Evolutionary conservation across 2,888 invertebrate genomes (phyloP).

Genomic region (Adelognathus sp.): DNA sequence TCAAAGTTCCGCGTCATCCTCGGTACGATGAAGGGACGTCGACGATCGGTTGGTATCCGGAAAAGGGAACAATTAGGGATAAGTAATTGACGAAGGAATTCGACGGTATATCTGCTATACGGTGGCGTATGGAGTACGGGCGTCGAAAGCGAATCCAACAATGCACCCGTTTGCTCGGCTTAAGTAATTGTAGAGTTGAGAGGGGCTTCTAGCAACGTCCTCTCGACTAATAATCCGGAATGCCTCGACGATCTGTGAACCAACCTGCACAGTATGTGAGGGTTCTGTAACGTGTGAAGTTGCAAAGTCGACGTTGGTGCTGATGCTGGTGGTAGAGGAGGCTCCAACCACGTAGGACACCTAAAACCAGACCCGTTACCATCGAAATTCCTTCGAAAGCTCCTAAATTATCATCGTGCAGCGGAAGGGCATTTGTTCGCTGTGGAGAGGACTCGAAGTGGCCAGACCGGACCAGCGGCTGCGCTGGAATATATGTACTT

Average conservation of each 20-base stretch:
- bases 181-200: conserved; percentile 69
- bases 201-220: neutral
- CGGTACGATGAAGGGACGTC: conserved; percentile 52
- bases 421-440: conserved; percentile 42
- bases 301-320: conserved; percentile 1
- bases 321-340: neutral
- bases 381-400: conserved; percentile 68
- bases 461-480: too few relatives aligned
- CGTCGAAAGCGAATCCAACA: conserved; percentile 43
- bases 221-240: conserved; percentile 61
- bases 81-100: conserved; percentile 74
- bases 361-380: conserved; percentile 39
- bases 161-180: conserved; percentile 64
- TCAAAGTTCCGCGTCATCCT: conserved; percentile 63
- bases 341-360: conserved; percentile 34
- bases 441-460: conserved; percentile 21
- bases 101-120: conserved; percentile 50
- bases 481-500: conserved; percentile 5
- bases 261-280: conserved; percentile 35
- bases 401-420: conserved; percentile 66
- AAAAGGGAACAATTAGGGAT: conserved; percentile 71
- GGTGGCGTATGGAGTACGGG: conserved; percentile 14
- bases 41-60: conserved; percentile 48
- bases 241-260: conserved; percentile 50
- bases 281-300: conserved; percentile 28